These are phyloP conservation scores for Poeciliopsis retropinna DNA, from an alignment of 2,113 vertebrate genomes.

Conservation along the genomic window DNA sequence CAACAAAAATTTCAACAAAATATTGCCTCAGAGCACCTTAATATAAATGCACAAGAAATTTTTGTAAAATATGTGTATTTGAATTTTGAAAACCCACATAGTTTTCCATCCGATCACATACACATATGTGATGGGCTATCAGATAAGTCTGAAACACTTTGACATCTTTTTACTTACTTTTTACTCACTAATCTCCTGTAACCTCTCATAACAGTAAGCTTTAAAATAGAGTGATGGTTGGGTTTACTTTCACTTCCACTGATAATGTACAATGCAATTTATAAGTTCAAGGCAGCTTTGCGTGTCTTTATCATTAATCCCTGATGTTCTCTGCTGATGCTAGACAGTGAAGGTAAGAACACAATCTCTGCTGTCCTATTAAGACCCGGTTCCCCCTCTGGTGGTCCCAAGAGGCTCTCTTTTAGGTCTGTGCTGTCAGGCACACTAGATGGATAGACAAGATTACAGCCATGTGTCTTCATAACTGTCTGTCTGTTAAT, in stretches of 20 bases:
- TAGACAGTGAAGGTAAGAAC: constrained; percentile 57
- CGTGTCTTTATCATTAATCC: not conserved
- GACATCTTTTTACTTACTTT: no score
- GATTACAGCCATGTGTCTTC: constrained; percentile 77
- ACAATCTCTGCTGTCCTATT: constrained; percentile 57
- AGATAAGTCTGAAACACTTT: not conserved
- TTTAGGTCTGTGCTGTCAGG: constrained; percentile 33
- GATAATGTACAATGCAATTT: not conserved
- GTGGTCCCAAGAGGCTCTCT: constrained; percentile 57
- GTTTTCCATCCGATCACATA: not conserved
- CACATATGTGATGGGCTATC: not conserved
- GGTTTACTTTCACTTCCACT: not conserved
- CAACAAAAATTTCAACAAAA: no score
- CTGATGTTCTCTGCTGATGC: constrained; percentile 38
- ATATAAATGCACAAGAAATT: not conserved
- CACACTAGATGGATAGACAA: constrained; percentile 28
- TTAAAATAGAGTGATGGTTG: not conserved
- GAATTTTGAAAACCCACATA: not conserved
- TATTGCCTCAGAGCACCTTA: no score
- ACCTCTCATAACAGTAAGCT: not conserved
- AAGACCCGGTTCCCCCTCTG: constrained; percentile 50
- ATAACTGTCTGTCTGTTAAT: constrained; percentile 72
- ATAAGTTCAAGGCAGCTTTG: constrained; percentile 17
- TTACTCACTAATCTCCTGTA: not conserved
- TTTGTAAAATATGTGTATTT: not conserved